Conservation (phyloP, 2,888 invertebrate genomes). For the Limenitis camilla region DNA sequence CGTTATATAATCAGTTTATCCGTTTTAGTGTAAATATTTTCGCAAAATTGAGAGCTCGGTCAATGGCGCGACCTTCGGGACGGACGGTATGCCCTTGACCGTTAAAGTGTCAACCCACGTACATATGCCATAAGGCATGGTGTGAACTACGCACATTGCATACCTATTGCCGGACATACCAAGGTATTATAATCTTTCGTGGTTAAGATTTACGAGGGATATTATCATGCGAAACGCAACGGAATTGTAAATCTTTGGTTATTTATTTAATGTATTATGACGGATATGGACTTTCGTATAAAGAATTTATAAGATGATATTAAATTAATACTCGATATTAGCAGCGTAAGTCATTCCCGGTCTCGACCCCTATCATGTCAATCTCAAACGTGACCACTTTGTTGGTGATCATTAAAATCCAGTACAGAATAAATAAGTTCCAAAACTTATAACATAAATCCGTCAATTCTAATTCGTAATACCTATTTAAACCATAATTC, state of each 20-base stretch:
- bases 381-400: no score
- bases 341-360: no score
- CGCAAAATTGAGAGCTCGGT: constrained; percentile 30
- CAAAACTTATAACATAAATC: no score
- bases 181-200: constrained; percentile 13
- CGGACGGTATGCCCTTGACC: constrained; percentile 36
- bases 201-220: constrained; percentile 6
- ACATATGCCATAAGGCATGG: constrained; percentile 28
- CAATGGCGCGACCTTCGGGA: constrained; percentile 35
- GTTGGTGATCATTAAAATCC: no score
- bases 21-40: constrained; percentile 22
- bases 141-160: constrained; percentile 26
- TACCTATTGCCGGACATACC: constrained; percentile 15
- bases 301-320: constrained; percentile 3
- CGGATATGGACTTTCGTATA: constrained; percentile 15
- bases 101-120: constrained; percentile 30
- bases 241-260: constrained; percentile 6
- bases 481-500: no score
- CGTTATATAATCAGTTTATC: constrained; percentile 3
- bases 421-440: no score
- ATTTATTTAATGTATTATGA: constrained; percentile 10
- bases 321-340: no score
- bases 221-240: constrained; percentile 6
- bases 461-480: no score
- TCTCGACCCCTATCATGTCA: no score